Conservation (phyloP, 1,140 invertebrate genomes). For the Ruditapes philippinarum region DNA sequence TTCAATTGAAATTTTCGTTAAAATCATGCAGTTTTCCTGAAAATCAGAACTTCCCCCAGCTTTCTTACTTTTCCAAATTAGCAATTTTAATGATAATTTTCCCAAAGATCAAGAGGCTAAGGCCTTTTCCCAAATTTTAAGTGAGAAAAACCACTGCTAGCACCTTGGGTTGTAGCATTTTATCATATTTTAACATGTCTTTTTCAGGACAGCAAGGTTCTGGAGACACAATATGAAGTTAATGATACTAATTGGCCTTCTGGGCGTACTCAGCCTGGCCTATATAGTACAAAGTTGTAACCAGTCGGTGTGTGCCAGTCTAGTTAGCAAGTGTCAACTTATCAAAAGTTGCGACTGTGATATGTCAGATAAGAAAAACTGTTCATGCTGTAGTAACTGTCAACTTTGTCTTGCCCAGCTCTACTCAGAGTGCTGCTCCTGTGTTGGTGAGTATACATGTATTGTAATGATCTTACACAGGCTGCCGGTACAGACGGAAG, state of each 20-base stretch:
- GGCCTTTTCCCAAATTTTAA: too few relatives aligned
- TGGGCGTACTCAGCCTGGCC: constrained; percentile 30
- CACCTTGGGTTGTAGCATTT: too few relatives aligned
- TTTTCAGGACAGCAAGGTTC: neutral
- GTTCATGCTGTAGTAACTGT: constrained; percentile 97
- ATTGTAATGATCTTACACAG: too few relatives aligned
- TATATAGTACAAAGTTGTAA: constrained; percentile 89
- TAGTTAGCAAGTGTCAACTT: constrained; percentile 98
- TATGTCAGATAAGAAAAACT: constrained; percentile 90
- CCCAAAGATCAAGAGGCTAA: too few relatives aligned
- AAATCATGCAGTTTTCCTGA: too few relatives aligned
- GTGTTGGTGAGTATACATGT: constrained; percentile 92
- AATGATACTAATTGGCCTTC: neutral
- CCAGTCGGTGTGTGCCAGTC: constrained; percentile 96
- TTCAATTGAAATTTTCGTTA: too few relatives aligned
- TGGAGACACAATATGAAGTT: neutral
- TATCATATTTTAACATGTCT: too few relatives aligned
- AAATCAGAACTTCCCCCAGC: too few relatives aligned
- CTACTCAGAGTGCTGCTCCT: constrained; percentile 97
- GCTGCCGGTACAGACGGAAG: too few relatives aligned
- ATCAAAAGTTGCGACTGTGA: constrained; percentile 98
- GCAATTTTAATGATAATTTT: too few relatives aligned
- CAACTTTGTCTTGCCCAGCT: constrained; percentile 95
- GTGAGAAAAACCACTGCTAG: too few relatives aligned
- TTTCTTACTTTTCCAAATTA: too few relatives aligned